phyloP scores from a whole-genome alignment of 2,113 vertebrate genomes.

The Poicephalus gulielmi region DNA sequence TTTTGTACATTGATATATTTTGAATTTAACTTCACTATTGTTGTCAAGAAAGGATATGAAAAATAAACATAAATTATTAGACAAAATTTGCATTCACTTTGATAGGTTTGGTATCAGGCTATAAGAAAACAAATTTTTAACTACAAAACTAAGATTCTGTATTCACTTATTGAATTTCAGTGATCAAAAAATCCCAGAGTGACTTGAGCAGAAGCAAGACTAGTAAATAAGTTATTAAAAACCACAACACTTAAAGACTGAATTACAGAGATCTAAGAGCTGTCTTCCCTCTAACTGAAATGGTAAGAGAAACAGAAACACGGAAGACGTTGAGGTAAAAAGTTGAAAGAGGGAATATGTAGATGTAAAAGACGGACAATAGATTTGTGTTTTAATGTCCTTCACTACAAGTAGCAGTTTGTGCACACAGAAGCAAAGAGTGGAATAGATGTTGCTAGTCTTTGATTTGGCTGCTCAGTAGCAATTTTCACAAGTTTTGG shows the following conservation, averaged over 20 bases:
- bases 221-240: background rate
- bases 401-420: background rate
- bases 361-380: background rate
- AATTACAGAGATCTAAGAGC: background rate
- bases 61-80: background rate
- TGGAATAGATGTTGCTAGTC: background rate
- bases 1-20: background rate
- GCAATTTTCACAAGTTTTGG: background rate
- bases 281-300: background rate
- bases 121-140: background rate
- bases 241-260: background rate
- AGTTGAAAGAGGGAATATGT: background rate
- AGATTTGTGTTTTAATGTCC: background rate
- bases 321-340: background rate
- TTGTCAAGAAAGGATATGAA: background rate
- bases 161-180: background rate
- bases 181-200: background rate
- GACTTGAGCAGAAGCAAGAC: background rate
- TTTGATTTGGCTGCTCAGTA: background rate
- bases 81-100: background rate
- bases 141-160: background rate
- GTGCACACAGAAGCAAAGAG: background rate
- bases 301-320: background rate
- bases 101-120: background rate
- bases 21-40: background rate